These are phyloP conservation scores for Penaeus vannamei DNA, from an alignment of 1,140 invertebrate genomes.

Conservation along the genomic window DNA sequence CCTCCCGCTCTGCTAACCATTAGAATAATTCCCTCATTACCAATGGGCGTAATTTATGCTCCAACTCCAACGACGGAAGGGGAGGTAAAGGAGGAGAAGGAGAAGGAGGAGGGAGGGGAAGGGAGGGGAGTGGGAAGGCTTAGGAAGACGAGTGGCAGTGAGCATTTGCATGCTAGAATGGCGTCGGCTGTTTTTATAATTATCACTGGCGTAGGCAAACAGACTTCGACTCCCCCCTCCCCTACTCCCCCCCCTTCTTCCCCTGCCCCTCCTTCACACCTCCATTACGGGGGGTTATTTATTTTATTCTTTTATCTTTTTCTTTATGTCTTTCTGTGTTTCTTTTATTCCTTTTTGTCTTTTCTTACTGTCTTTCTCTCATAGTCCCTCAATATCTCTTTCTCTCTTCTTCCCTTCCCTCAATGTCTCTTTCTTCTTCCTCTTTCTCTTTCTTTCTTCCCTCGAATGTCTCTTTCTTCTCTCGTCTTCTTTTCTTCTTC, in stretches of 20 bases:
- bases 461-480: neutral
- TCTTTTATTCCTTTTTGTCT: neutral
- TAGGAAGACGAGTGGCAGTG: constrained; percentile 3
- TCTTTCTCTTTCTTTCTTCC: neutral
- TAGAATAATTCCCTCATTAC: constrained; percentile 52
- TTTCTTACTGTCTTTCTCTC: neutral
- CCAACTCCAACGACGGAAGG: constrained; percentile 1
- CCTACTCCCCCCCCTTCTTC: neutral
- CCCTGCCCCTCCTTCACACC: neutral
- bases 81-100: neutral
- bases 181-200: constrained; percentile 45
- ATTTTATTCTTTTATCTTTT: constrained; percentile 1
- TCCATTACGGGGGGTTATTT: neutral
- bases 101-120: neutral
- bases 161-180: constrained; percentile 47
- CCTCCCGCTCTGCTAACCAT: constrained; percentile 18
- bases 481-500: neutral
- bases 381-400: neutral
- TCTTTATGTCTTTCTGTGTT: constrained; percentile 8
- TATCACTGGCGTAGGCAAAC: constrained; percentile 43
- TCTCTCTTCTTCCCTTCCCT: neutral
- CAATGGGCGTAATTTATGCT: constrained; percentile 41
- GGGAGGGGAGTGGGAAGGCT: neutral
- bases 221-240: neutral
- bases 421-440: neutral